phyloP scores from a whole-genome alignment of 2,113 vertebrate species.

The Puntigrus tetrazona region DNA sequence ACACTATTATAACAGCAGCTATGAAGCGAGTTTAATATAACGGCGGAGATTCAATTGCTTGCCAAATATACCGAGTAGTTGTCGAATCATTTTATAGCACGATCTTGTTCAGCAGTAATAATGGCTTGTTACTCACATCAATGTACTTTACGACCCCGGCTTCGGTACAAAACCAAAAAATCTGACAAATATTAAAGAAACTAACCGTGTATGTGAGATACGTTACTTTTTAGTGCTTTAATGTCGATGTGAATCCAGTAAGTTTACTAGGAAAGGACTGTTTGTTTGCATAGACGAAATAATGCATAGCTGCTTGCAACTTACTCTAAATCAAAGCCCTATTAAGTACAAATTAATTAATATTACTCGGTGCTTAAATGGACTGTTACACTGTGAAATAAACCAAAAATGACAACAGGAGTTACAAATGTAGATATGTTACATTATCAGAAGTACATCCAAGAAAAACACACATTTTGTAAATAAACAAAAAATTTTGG shows the following conservation, averaged over 20 bases:
- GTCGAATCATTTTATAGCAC: too few species aligned
- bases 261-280: too few species aligned
- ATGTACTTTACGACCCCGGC: not conserved
- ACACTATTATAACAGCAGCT: not conserved
- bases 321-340: too few species aligned
- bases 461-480: not conserved
- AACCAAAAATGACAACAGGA: not conserved
- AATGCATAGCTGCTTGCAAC: too few species aligned
- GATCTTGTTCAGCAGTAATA: not conserved
- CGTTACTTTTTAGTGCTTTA: too few species aligned
- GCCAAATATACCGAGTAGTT: not conserved
- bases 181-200: not conserved
- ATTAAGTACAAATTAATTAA: too few species aligned
- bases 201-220: too few species aligned
- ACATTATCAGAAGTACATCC: not conserved
- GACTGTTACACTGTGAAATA: too few species aligned
- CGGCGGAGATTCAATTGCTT: not conserved
- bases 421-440: not conserved
- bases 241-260: too few species aligned
- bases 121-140: not conserved
- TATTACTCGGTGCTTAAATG: too few species aligned
- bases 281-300: too few species aligned
- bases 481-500: not conserved
- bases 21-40: not conserved
- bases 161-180: not conserved